These are phyloP conservation scores for Protobothrops flavoviridis DNA, from an alignment of 2,113 vertebrate genomes.

Conservation along the genomic window DNA sequence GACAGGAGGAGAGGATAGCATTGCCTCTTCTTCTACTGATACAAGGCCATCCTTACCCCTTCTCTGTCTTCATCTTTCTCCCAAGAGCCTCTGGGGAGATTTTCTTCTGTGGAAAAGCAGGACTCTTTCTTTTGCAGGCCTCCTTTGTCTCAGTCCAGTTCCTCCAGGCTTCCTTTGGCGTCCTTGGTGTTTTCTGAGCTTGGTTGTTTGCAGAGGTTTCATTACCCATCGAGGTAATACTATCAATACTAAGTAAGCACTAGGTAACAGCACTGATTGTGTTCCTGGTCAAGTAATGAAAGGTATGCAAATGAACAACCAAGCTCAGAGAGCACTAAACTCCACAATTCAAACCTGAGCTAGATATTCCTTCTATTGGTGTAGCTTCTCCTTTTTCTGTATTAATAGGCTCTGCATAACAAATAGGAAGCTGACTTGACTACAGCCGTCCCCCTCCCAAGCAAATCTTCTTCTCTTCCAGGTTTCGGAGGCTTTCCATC, in stretches of 20 bases:
- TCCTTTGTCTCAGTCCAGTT: neutral
- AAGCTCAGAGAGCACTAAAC: neutral
- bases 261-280: neutral
- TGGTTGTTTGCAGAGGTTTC: neutral
- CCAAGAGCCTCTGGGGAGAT: neutral
- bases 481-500: neutral
- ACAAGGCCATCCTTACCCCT: neutral
- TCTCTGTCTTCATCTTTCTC: neutral
- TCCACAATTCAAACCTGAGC: neutral
- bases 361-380: neutral
- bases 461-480: neutral
- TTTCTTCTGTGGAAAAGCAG: neutral
- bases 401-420: neutral
- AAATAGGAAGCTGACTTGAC: neutral
- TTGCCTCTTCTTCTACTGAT: neutral
- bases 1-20: neutral
- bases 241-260: neutral
- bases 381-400: neutral
- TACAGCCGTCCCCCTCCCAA: neutral
- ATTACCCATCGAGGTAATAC: neutral
- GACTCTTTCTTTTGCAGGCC: neutral
- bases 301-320: neutral
- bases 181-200: neutral
- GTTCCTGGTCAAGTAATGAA: neutral
- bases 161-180: neutral